phyloP scores from a whole-genome alignment of 2,797 vertebrate species.

The Rhinophrynus dorsalis region DNA sequence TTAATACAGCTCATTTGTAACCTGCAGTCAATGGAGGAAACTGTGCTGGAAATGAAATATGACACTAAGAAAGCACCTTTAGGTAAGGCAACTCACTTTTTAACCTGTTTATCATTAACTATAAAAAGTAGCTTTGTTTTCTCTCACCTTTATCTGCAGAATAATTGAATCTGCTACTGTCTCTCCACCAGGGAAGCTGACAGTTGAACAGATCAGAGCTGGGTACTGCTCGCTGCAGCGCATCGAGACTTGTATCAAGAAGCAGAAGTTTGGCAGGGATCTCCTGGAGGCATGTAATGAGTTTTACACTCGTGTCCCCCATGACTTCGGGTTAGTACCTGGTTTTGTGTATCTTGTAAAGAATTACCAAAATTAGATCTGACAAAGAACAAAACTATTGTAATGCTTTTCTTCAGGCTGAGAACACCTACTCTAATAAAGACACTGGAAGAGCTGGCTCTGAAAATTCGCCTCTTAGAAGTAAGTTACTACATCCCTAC shows the following conservation, averaged over 20 bases:
- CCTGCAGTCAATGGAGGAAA: constrained; percentile 87
- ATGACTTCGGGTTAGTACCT: constrained; percentile 82
- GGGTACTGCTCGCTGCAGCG: constrained; percentile 82
- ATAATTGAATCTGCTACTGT: background rate
- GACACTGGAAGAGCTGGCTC: constrained; percentile 75
- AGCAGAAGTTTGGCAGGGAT: constrained; percentile 62
- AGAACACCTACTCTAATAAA: constrained; percentile 74
- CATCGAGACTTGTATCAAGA: constrained; percentile 82
- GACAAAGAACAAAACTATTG: background rate
- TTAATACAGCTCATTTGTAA: constrained; percentile 85
- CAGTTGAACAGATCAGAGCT: constrained; percentile 80
- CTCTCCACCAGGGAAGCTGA: constrained; percentile 81
- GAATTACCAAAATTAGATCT: too few relatives aligned
- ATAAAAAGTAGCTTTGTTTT: too few relatives aligned
- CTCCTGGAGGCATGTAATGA: constrained; percentile 87
- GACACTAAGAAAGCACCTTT: constrained; percentile 86
- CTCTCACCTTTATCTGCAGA: too few relatives aligned
- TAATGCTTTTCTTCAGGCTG: constrained; percentile 57
- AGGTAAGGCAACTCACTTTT: constrained; percentile 60
- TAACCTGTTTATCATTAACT: too few relatives aligned
- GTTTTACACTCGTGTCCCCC: constrained; percentile 91
- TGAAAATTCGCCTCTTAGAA: constrained; percentile 83
- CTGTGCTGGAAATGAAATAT: constrained; percentile 90
- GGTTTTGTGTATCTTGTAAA: background rate
- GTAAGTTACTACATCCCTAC: constrained; percentile 68